Percentiles rank a stretch among this genome's conserved stretches.
phyloP scores from a whole-genome alignment of 2,888 invertebrate species.

The Suillia variegata region DNA sequence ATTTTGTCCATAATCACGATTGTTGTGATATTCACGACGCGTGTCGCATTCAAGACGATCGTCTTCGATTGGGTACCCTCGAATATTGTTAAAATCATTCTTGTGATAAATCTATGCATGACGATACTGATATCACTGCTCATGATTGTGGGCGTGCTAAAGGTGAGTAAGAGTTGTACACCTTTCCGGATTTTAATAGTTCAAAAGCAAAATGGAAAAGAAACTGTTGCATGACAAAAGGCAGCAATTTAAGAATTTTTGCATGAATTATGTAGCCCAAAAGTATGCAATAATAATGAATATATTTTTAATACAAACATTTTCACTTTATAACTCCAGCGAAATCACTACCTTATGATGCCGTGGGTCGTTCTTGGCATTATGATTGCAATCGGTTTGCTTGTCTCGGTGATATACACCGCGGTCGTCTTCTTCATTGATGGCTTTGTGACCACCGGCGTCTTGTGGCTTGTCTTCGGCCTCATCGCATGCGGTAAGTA shows the following conservation, averaged over 20 bases:
- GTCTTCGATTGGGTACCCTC: constrained; percentile 74
- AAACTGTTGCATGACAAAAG: too few species aligned
- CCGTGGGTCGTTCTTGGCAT: constrained; percentile 85
- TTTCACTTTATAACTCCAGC: constrained; percentile 64
- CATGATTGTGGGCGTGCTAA: constrained; percentile 75
- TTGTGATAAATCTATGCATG: constrained; percentile 80
- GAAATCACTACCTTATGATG: constrained; percentile 80
- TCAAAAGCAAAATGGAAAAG: too few species aligned
- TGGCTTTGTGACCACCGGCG: constrained; percentile 65
- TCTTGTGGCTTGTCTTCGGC: constrained; percentile 69
- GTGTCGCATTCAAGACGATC: constrained; percentile 77
- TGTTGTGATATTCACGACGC: constrained; percentile 69
- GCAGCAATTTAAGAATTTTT: too few species aligned
- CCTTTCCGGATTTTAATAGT: too few species aligned
- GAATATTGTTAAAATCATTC: constrained; percentile 75
- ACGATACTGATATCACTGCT: constrained; percentile 80
- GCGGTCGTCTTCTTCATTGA: constrained; percentile 76
- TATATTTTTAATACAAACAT: constrained; percentile 1
- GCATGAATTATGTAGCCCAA: too few species aligned
- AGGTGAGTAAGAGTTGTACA: constrained; percentile 64
- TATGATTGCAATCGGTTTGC: constrained; percentile 76
- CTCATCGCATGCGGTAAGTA: constrained; percentile 68
- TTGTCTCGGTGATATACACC: constrained; percentile 81
- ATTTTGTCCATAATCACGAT: constrained; percentile 76
- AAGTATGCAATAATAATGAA: too few species aligned